phyloP scores from a whole-genome alignment of 1,140 invertebrate species.

The Drosophila biarmipes region DNA sequence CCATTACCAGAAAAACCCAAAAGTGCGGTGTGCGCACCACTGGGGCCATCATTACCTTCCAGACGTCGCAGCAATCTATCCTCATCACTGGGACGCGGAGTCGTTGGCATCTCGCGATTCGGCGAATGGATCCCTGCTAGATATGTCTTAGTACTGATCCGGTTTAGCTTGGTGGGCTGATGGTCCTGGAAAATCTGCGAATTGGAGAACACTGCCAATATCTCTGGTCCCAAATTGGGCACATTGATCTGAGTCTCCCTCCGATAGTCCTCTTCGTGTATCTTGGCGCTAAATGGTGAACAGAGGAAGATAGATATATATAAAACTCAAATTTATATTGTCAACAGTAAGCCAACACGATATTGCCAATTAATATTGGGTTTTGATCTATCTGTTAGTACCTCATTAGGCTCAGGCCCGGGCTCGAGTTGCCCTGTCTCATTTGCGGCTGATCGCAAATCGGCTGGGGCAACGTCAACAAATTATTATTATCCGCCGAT shows the following conservation, averaged over 20 bases:
- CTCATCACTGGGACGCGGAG: constrained; percentile 74
- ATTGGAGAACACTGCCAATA: constrained; percentile 81
- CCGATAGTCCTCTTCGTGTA: constrained; percentile 83
- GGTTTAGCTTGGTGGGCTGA: constrained; percentile 78
- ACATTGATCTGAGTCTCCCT: constrained; percentile 83
- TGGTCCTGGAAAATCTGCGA: constrained; percentile 84
- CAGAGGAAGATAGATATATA: constrained; percentile 2
- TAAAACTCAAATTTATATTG: constrained; percentile 27
- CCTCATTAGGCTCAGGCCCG: constrained; percentile 67
- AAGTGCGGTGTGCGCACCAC: constrained; percentile 59
- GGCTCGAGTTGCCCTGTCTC: constrained; percentile 58
- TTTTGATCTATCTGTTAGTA: constrained; percentile 61
- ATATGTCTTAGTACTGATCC: constrained; percentile 77
- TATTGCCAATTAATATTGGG: constrained; percentile 32
- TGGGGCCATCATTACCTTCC: constrained; percentile 80
- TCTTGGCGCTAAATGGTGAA: constrained; percentile 66
- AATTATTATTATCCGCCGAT: constrained; percentile 76
- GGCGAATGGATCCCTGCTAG: constrained; percentile 74
- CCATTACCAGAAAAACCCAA: constrained; percentile 49
- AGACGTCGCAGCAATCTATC: constrained; percentile 74
- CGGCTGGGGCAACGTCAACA: constrained; percentile 69
- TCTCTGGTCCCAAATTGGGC: constrained; percentile 81
- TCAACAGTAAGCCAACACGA: constrained; percentile 25
- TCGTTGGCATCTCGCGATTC: constrained; percentile 69
- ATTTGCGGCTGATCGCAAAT: constrained; percentile 78